phyloP scores from a whole-genome alignment of 2,888 invertebrate species.

The Pandemis cinnamomeana region DNA sequence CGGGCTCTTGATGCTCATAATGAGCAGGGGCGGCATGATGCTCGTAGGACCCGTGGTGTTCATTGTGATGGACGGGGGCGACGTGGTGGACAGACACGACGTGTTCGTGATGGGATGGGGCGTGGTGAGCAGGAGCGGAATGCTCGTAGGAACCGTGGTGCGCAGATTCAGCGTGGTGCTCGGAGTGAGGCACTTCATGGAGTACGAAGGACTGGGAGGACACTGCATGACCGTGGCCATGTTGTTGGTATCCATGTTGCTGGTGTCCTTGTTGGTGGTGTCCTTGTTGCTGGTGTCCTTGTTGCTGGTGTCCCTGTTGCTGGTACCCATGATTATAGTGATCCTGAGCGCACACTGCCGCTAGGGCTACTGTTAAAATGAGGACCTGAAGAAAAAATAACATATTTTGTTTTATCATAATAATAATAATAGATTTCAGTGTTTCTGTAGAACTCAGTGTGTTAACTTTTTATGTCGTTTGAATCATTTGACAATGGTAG shows the following conservation, averaged over 20 bases:
- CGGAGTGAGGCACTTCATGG: conserved; percentile 7
- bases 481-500: not conserved
- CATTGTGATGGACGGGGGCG: conserved; percentile 40
- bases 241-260: not conserved
- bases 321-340: conserved; percentile 49
- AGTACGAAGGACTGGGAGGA: conserved; percentile 16
- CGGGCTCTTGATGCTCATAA: conserved; percentile 35
- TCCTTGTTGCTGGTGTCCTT: conserved; percentile 39
- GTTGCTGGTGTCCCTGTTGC: not conserved
- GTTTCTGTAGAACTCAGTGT: no score
- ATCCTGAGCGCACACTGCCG: conserved; percentile 56
- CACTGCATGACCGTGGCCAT: conserved; percentile 4
- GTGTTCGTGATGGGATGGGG: conserved; percentile 39
- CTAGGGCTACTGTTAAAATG: conserved; percentile 44
- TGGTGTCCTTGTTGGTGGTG: not conserved
- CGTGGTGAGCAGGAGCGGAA: conserved; percentile 32
- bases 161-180: conserved; percentile 39
- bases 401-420: not conserved
- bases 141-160: conserved; percentile 18
- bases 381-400: conserved; percentile 37
- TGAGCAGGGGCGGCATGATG: conserved; percentile 25
- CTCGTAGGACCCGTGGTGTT: not conserved
- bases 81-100: conserved; percentile 33
- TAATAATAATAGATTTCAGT: no score
- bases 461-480: not conserved